phyloP scores from a whole-genome alignment of 2,888 invertebrate species.

The Sminthurides aquaticus region DNA sequence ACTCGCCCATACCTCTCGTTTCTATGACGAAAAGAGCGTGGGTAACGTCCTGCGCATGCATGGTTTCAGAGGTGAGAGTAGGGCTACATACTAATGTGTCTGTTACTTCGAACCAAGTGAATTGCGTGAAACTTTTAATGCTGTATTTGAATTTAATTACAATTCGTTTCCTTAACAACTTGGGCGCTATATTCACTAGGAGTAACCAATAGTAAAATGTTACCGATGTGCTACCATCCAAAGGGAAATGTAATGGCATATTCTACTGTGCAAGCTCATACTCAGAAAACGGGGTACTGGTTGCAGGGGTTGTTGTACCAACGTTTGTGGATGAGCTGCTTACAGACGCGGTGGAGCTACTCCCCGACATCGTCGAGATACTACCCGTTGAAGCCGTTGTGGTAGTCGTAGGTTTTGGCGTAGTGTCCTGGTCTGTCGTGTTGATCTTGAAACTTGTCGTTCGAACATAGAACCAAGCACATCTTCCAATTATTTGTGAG shows the following conservation, averaged over 20 bases:
- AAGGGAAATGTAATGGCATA: too few relatives aligned
- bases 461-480: neutral
- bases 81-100: too few relatives aligned
- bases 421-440: neutral
- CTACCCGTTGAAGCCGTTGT: neutral
- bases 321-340: neutral
- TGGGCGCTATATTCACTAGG: neutral
- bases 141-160: too few relatives aligned
- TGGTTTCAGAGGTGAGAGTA: too few relatives aligned
- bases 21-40: too few relatives aligned
- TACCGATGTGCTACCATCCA: too few relatives aligned
- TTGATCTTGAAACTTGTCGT: neutral
- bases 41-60: too few relatives aligned
- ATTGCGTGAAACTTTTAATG: too few relatives aligned
- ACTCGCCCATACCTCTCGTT: too few relatives aligned
- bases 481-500: neutral
- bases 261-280: neutral
- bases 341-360: neutral
- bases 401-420: neutral
- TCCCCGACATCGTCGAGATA: neutral
- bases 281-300: neutral
- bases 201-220: too few relatives aligned
- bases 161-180: neutral
- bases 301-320: neutral
- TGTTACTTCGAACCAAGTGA: too few relatives aligned